Conservation (phyloP, 2,113 vertebrate genomes). For the Barbus barbus region DNA sequence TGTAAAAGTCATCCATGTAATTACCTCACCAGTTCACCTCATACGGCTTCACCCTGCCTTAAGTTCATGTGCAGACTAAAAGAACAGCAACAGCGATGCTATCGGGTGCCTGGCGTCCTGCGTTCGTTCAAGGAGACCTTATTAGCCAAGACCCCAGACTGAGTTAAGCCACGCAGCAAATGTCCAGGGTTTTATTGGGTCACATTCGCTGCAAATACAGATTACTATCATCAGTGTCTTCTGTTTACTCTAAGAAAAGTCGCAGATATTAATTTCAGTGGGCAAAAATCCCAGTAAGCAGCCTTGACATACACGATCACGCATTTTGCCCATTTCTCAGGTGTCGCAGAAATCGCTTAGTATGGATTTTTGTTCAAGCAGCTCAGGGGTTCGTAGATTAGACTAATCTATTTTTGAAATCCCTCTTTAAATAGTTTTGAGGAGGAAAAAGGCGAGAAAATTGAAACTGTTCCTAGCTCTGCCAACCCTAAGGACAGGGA, state of each 20-base stretch:
- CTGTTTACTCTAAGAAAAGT: not conserved
- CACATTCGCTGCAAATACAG: not conserved
- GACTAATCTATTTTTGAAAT: slow-evolving; percentile 50
- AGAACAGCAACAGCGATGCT: not conserved
- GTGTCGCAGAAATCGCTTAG: slow-evolving; percentile 12
- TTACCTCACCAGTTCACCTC: slow-evolving; percentile 3
- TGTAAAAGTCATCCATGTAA: not conserved
- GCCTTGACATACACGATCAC: not conserved
- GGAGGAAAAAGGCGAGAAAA: slow-evolving; percentile 17
- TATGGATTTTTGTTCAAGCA: slow-evolving; percentile 45
- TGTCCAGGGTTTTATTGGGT: not conserved
- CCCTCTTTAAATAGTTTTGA: slow-evolving; percentile 44
- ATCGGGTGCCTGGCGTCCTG: not conserved
- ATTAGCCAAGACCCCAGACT: slow-evolving; percentile 12
- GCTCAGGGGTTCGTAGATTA: slow-evolving; percentile 39
- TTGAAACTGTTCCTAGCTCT: slow-evolving; percentile 8
- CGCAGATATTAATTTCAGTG: too few species aligned
- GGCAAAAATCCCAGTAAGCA: not conserved
- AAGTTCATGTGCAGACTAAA: slow-evolving; percentile 1
- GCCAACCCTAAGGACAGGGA: not conserved
- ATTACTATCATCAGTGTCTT: not conserved
- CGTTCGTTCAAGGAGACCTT: not conserved
- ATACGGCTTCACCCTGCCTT: not conserved
- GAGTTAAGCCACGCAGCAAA: slow-evolving; percentile 15
- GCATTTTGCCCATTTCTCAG: not conserved